phyloP scores from a whole-genome alignment of 2,113 vertebrate species.

The Hepsetus odoe region DNA sequence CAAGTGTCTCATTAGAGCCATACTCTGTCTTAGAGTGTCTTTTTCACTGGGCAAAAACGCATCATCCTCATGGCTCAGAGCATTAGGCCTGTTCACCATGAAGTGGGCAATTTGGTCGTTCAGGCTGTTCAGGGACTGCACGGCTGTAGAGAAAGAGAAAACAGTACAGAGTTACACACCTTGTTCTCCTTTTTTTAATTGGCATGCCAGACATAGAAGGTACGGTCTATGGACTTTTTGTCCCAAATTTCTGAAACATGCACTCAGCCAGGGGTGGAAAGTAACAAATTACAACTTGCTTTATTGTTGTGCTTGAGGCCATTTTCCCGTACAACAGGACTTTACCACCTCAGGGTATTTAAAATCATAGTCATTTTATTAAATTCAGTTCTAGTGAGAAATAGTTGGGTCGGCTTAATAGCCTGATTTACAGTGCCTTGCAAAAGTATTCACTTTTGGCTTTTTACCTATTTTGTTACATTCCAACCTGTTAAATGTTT shows the following conservation, averaged over 20 bases:
- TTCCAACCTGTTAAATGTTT: too few species aligned
- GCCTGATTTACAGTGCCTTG: too few species aligned
- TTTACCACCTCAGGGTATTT: too few species aligned
- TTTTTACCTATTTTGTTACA: too few species aligned
- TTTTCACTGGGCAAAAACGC: slow-evolving; percentile 84
- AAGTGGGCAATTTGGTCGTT: slow-evolving; percentile 96
- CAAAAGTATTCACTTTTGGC: too few species aligned
- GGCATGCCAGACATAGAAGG: neutral
- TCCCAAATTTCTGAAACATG: neutral
- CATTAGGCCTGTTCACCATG: slow-evolving; percentile 84
- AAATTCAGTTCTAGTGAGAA: too few species aligned
- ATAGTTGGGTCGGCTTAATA: too few species aligned
- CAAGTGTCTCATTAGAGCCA: slow-evolving; percentile 92
- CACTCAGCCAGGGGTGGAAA: neutral
- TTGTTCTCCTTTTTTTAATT: neutral
- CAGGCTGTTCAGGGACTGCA: slow-evolving; percentile 89
- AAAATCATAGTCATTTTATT: too few species aligned
- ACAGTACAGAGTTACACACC: slow-evolving; percentile 1
- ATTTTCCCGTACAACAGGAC: too few species aligned
- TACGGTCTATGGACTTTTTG: neutral
- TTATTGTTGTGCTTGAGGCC: too few species aligned
- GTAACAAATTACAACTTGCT: neutral
- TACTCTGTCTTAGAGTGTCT: slow-evolving; percentile 86
- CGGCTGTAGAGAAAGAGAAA: slow-evolving; percentile 72
- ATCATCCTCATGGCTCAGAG: slow-evolving; percentile 80